Evolutionary conservation across 2,888 invertebrate genomes (phyloP).

Genomic region (Neoitamus cyanurus): DNA sequence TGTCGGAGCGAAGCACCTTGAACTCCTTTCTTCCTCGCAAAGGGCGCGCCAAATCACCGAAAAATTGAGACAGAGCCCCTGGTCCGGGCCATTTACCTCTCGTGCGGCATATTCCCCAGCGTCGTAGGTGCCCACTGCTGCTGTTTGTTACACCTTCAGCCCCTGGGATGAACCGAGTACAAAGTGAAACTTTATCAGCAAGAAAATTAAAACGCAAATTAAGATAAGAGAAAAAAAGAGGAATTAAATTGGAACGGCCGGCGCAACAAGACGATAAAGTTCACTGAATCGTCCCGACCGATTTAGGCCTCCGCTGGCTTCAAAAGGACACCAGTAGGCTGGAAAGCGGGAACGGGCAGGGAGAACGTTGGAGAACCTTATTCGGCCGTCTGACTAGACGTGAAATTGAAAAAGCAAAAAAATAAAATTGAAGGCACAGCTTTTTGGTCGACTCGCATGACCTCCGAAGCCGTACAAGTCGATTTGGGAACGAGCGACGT

Average conservation of each 20-base stretch:
- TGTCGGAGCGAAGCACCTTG: conserved; percentile 6
- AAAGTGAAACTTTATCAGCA: not conserved
- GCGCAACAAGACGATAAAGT: not conserved
- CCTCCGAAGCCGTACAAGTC: not conserved
- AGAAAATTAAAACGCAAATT: not conserved
- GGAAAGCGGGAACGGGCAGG: not conserved
- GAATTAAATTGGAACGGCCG: not conserved
- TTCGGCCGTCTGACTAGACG: not conserved
- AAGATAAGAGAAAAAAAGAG: not conserved
- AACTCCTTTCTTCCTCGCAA: not conserved
- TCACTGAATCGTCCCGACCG: not conserved
- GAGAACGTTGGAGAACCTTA: not conserved
- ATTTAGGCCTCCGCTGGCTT: not conserved
- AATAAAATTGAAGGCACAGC: not conserved
- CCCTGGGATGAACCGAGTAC: not conserved
- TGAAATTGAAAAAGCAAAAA: not conserved
- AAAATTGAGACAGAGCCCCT: not conserved
- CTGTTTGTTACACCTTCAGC: not conserved
- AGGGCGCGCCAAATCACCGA: not conserved
- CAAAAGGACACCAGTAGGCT: not conserved
- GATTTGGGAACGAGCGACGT: not conserved
- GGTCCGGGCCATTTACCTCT: not conserved
- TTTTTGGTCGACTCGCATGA: not conserved
- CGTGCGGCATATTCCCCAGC: not conserved
- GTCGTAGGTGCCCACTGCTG: not conserved